Evolutionary conservation across 2,888 invertebrate species (phyloP), one percentile per base, ranked within the genome.

Genomic region (Chrysodeixis includens): DNA sequence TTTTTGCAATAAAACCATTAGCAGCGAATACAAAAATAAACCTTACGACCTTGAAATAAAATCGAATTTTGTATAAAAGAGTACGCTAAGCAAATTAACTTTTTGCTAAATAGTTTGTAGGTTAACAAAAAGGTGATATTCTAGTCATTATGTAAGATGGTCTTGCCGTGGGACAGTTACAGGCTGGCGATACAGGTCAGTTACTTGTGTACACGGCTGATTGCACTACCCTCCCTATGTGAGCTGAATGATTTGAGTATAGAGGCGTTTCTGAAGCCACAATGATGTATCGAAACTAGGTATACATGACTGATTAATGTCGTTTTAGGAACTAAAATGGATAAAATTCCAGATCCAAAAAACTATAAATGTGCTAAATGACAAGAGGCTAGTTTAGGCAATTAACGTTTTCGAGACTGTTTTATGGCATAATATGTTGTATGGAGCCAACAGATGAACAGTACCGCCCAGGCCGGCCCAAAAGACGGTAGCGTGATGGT

Each of bases 161-260:
- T 35, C 35, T 40, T 40, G 12, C 40, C 40, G 40, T 40, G 40
- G 40, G 40, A 40, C 40, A 40, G 40, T 40, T 40, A 40, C 40
- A 40, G 40, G 40, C 40, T 40, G 40, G n/a, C 6, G 5, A n/a
- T 40, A 40, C 40, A 40, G 40, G 40, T 40, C 40, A 40, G 40
- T n/a, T n/a, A 40, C 40, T 40, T 40, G 40, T 40, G 40, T n/a
- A 40, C n/a, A n/a, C 40, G 12, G n/a, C 7, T 40, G 40, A 40
- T 40, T 40, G n/a, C 40, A 14, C 40, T 40, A n/a, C n/a, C 3
- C 5, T 40, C 6, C 40, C n/a, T 4, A 40, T 40, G 40, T n/a
- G 7, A 7, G n/a, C 32, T 32, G 32, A 4, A 26, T 10, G 10
- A n/a, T 40, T 40, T n/a, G 4, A n/a, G n/a, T 5, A n/a, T n/a